Evolutionary conservation across 2,113 vertebrate genomes (phyloP), one percentile per base, ranked within the genome.

Genomic region (Mastomys coucha): DNA sequence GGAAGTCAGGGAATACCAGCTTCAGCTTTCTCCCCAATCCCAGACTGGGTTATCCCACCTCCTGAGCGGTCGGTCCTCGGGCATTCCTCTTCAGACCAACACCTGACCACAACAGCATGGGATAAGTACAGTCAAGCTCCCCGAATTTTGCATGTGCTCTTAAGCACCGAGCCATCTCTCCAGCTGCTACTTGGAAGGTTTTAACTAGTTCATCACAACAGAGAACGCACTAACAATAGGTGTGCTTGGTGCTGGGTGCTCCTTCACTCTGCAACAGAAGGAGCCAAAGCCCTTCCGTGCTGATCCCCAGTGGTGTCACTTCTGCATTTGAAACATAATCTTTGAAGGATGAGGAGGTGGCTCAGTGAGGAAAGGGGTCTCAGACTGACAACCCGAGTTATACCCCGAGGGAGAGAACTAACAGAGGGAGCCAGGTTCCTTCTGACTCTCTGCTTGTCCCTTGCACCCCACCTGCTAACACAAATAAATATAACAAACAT

Each of bases 211-310:
- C 78, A 33, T 7, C 16, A 42, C 67, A 75, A 36, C 14, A 2
- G 3, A 92, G 11, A 73, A 86, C 2, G 14, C 4, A 49, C 33
- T 36, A 42, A 19, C 60, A 65, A 60, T 56, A 22, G 28, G 5
- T 2, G 42, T 51, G 28, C 33, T 88, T 56, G 42, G 49, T 53
- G 39, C 22, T 73, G 26, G 49, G 42, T 76, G 1, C 36, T 81
- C 58, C 84, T 69, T 69, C 5, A 36, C 26, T 91, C 36, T 17
- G 28, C 65, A 69, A 51, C 85, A 49, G 9, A 13, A 45, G 16
- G 2, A 14, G 22, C 2, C 36, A 16, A 9, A 76, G 3, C 20
- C 1, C 42, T 1, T 58, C 12, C 0, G 17, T 14, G 28, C 42
- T 16, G 49, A 24, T 36, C 22, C 0, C 28, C 19, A 36, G 14